Base-by-base conservation (phyloP, 2,797 vertebrate genomes). In the Spea hammondii region DNA sequence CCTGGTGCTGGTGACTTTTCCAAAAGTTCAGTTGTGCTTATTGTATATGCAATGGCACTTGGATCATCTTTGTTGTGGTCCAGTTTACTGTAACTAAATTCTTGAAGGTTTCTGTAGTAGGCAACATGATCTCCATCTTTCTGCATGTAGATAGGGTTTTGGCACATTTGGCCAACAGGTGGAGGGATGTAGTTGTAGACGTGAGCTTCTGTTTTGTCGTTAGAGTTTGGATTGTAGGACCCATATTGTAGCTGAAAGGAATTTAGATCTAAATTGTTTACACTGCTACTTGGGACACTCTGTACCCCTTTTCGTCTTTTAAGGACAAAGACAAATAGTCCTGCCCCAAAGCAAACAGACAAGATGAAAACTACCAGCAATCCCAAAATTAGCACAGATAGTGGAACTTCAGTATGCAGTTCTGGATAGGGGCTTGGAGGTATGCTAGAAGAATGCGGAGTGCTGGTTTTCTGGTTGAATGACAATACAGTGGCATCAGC, bases 121-220 rank as follows among this genome's bases (percentile, higher is more conserved):
- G 95, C 93, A 82, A 97, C 94, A 0, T 91, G 91, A 77, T 99
- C 96, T 0, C 93, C 94, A 48, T 98, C 96, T 79, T 98, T 98
- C 86, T 98, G 97, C 92, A 99, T 95, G 90, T 99, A 99, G 78
- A 99, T 99, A 0, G 97, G 97, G 77, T 99, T 99, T 88, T 97
- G 96, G 88, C 97, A 99, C 97, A 99, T 99, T 88, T 97, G 96
- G 46, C 95, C 95, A 68, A 99, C 91, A 0, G 96, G 93, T 44
- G 97, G 96, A 13, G 96, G 95, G 83, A 97, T 97, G 75, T 98
- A 99, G 84, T 98, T 98, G 83, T 98, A 99, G 76, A 98, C 95
- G 0, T 98, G 97, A 74, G 93, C 94, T 70, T 99, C 95, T 0
- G 92, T 90, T 89, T 98, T 98, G 69, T 95, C 95, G 0, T 91